Evolutionary conservation across 1,140 invertebrate genomes (phyloP), one percentile per base, ranked within the genome.

Genomic region (Drosophila ohnishii): DNA sequence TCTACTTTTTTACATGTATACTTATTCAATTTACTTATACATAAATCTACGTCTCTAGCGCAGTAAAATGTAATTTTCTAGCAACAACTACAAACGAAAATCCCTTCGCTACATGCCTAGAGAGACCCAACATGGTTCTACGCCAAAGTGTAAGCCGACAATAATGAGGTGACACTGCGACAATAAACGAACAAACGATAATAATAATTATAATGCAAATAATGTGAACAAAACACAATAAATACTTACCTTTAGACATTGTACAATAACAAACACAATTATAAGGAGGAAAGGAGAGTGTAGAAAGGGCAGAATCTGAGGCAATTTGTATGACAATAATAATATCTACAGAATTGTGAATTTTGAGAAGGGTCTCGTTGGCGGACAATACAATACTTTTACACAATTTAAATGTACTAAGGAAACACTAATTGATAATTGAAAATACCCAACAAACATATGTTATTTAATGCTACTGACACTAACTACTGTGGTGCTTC

Each of bases 401-500:
- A 88, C 71, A 74, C 67, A 84, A 79, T 77, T 83, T 77, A 65
- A 87, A 88, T 87, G 80, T 80, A 83, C 59, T 76, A 88, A 81
- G 55, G 19, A 32, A 50, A 32, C n/a, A 32, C 19, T 35, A 55
- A 55, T 22, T 25, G 45, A 42, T 42, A 42, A 42, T 42, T 42
- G 40, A 42, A 13, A 48, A n/a, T n/a, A 47, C 45, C 22, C 22
- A 47, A 2, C 7, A 47, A 37, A 53, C 51, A 55, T 55, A 88
- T 67, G 72, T 87, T 84, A 83, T 87, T 87, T 80, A 87, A 80
- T 84, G 80, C 84, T 87, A 88, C 64, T 88, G 73, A 84, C 83
- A 88, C 64, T 84, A 59, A 84, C 83, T 88, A 87, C 84, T 87
- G 83, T 88, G 83, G 83, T 87, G 83, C 83, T 87, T 88, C 83